Evolutionary conservation across 2,888 invertebrate genomes (phyloP), one percentile per base, ranked within the genome.

Genomic region (Linnaemya vulpina): DNA sequence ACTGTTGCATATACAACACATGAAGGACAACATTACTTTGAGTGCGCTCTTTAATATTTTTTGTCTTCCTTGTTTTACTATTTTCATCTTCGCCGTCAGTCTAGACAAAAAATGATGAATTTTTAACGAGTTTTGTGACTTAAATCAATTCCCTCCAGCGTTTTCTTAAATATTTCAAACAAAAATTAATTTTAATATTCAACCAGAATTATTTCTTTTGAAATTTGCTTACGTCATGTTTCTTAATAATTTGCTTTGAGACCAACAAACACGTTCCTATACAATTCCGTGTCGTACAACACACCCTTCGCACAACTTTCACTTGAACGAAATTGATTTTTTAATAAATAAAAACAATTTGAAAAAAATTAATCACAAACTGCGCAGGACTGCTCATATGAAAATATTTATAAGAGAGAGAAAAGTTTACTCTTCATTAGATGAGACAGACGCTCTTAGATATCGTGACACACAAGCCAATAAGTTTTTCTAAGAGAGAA

Each of bases 81-180:
- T 25, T 70, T 10, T 11, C 5, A 3, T 40, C 10, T 25, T 25
- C 30, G 10, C 35, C 3, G 40, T 11, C 5, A 40, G 40, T 89
- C 87, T 87, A 89, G 89, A 89, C 80, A 88, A 88, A 85, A 90
- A 88, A 89, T 90, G 90, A 89, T 90, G 90, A 90, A 88, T 89
- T 84, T 35, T 73, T 70, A 49, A 76, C 58, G 15, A 46, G 5
- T 62, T 22, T 53, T 20, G 20, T 40, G 11, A 40, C 10, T 40
- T 4, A 51, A 8, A 49, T 15, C 8, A 46, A 1, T 2, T n/a
- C 22, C 20, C 0, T 49, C 20, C 20, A 20, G 11, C 9, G 9
- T 20, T 51, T 51, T 51, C 1, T 2, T 17, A 1, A 71, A 35
- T 10, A 11, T 10, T 30, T 15, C 25, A 22, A 22, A 5, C 1